Evolutionary conservation across 2,888 invertebrate species (phyloP).

Genomic region (Acanthosepion pharaonis): DNA sequence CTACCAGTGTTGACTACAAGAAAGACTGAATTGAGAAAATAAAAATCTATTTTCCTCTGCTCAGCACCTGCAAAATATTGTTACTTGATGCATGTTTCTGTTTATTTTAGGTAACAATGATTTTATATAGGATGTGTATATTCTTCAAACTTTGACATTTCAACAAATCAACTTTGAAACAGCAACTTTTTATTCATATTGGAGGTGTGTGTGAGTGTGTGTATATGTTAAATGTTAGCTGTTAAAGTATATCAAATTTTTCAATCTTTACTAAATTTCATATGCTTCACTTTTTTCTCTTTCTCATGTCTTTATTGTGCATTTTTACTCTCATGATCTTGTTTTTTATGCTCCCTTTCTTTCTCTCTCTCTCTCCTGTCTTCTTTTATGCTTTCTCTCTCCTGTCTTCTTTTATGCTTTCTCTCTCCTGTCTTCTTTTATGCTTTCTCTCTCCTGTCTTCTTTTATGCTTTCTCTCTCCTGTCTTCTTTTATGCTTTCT

Average conservation of each 20-base stretch:
- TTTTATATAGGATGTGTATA: not conserved
- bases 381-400: no score
- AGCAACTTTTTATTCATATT: conserved; percentile 43
- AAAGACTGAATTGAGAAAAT: not conserved
- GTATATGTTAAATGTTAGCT: not conserved
- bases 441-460: no score
- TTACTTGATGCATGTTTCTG: not conserved
- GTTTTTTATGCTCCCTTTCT: no score
- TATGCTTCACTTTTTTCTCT: no score
- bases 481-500: no score
- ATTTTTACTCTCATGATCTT: not conserved
- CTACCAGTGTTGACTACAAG: not conserved
- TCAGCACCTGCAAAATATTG: not conserved
- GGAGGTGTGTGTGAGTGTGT: not conserved
- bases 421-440: no score
- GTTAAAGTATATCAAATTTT: no score
- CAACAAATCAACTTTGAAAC: conserved; percentile 49
- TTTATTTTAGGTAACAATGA: not conserved
- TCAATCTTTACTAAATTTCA: no score
- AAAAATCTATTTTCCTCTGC: not conserved
- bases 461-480: no score
- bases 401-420: no score
- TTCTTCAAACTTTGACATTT: conserved; percentile 47
- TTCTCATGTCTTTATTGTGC: not conserved
- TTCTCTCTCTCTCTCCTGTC: no score